phyloP scores from a whole-genome alignment of 2,113 vertebrate species.

The Larimichthys crocea region DNA sequence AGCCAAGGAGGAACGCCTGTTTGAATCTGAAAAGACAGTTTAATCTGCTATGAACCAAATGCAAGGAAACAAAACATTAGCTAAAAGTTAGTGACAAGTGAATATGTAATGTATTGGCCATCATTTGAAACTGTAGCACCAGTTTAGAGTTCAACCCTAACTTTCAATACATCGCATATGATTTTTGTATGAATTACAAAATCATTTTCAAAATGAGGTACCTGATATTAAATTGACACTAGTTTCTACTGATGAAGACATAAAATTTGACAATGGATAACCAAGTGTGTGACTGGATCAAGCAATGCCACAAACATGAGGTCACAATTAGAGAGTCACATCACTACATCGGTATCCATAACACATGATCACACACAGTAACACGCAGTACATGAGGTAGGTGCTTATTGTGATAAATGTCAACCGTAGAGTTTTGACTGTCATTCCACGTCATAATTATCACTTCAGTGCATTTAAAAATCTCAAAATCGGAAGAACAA shows the following conservation, averaged over 20 bases:
- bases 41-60: neutral
- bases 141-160: neutral
- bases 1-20: neutral
- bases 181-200: neutral
- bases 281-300: slow-evolving; percentile 18
- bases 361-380: neutral
- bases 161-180: no score
- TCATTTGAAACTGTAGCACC: neutral
- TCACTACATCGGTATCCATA: neutral
- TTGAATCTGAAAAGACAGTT: neutral
- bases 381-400: slow-evolving; percentile 10
- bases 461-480: neutral
- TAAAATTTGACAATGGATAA: slow-evolving; percentile 3
- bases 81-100: neutral
- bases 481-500: neutral
- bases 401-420: slow-evolving; percentile 15
- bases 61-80: neutral
- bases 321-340: slow-evolving; percentile 8
- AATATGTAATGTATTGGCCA: neutral
- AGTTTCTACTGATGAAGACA: neutral
- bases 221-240: neutral
- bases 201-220: neutral
- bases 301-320: neutral
- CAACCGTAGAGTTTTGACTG: neutral
- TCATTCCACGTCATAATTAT: neutral